Percentiles rank a stretch among this genome's conserved stretches.
Evolutionary conservation across 2,797 vertebrate species (phyloP).

Genomic region (Dromococcyx pavoninus): DNA sequence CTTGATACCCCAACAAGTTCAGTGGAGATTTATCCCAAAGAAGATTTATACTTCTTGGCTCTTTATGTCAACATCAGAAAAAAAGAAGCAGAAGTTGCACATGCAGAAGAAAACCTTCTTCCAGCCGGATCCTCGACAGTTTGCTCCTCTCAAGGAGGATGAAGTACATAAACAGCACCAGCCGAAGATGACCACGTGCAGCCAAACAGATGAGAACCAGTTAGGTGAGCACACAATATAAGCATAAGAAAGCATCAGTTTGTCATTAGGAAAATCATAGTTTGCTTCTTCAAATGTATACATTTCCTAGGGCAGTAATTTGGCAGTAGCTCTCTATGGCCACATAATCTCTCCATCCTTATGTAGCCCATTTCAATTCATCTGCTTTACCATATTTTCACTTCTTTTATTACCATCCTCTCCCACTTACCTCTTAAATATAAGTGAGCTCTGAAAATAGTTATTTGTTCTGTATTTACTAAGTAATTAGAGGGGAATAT

Average conservation of each 20-base stretch:
- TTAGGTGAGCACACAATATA: background rate
- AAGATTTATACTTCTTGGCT: background rate
- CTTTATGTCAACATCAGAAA: background rate
- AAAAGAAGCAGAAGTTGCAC: background rate
- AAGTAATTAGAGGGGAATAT: background rate
- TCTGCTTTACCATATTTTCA: background rate
- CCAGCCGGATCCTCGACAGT: rapidly evolving
- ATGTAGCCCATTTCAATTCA: background rate
- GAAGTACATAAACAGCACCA: background rate
- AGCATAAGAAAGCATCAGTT: rapidly evolving
- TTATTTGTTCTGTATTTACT: background rate
- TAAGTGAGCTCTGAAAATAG: background rate
- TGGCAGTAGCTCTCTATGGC: background rate
- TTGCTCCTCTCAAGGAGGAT: background rate
- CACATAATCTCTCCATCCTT: background rate
- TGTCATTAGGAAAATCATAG: background rate
- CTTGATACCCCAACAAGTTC: background rate
- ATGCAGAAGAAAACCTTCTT: background rate
- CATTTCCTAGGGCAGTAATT: background rate
- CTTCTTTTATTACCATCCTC: background rate
- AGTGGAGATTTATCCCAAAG: background rate
- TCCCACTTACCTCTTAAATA: background rate
- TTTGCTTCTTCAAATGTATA: background rate
- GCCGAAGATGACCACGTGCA: background rate
- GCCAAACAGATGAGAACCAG: background rate